Percentiles rank a stretch among this genome's conserved stretches.
These are phyloP conservation scores for Odontothrips loti DNA, from an alignment of 2,888 invertebrate species.

Conservation along the genomic window DNA sequence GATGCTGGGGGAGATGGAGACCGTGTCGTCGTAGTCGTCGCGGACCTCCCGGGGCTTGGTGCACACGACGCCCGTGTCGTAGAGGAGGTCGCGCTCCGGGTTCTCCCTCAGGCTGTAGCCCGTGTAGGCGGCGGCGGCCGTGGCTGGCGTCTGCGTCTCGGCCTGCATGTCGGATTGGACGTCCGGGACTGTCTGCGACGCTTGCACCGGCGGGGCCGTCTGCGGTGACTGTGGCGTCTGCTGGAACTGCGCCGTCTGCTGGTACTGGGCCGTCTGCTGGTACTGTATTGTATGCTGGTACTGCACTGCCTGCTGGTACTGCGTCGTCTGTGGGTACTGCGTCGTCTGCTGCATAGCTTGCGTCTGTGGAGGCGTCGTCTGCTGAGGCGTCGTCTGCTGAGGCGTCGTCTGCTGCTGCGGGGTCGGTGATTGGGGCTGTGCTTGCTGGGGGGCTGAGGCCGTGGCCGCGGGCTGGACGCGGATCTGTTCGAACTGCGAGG, in stretches of 20 bases:
- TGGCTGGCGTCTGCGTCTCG: not conserved
- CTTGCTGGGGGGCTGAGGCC: not conserved
- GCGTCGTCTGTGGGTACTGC: not conserved
- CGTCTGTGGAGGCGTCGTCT: not conserved
- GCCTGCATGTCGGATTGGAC: not conserved
- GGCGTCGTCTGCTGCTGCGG: not conserved
- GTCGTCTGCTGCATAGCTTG: not conserved
- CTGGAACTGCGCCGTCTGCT: not conserved
- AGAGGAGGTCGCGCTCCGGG: not conserved
- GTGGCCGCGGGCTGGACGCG: constrained; percentile 34
- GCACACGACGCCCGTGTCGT: constrained; percentile 13
- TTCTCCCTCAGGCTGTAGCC: not conserved
- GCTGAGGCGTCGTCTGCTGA: not conserved
- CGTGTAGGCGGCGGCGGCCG: not conserved
- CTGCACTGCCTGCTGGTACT: not conserved
- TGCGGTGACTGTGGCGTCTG: not conserved
- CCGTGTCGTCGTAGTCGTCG: not conserved
- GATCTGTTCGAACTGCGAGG: constrained; percentile 71
- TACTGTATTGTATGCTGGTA: no score
- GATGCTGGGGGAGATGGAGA: not conserved
- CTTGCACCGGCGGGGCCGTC: not conserved
- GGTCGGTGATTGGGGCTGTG: not conserved
- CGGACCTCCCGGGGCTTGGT: not conserved
- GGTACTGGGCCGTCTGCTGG: not conserved
- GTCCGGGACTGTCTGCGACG: not conserved